These are phyloP conservation scores for Drosophila navojoa DNA, from an alignment of 1,140 invertebrate genomes.

Conservation along the genomic window DNA sequence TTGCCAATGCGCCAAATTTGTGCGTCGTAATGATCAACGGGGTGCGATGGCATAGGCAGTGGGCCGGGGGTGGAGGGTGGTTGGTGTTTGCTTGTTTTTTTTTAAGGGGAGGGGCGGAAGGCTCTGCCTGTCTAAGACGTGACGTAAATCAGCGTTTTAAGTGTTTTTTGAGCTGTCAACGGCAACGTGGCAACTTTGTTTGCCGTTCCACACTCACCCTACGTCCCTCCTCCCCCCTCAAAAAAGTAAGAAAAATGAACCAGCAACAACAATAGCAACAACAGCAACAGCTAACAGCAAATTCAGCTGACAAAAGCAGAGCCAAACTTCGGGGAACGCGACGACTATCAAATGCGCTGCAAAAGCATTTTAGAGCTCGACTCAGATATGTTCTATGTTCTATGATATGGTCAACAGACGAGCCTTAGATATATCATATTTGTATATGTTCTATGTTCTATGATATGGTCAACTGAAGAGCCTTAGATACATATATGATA, in stretches of 20 bases:
- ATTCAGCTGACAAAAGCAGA: conserved; percentile 26
- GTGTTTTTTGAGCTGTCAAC: conserved; percentile 73
- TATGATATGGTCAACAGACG: no score
- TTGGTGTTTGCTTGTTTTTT: no score
- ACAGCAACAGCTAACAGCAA: conserved; percentile 24
- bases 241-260: conserved; percentile 46
- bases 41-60: neutral
- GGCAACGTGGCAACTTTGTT: conserved; percentile 70
- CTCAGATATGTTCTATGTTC: no score
- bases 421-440: no score
- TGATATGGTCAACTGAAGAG: no score
- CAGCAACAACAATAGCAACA: conserved; percentile 33
- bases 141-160: conserved; percentile 77
- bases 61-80: neutral
- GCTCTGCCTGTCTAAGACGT: conserved; percentile 63
- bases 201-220: conserved; percentile 10
- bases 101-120: neutral
- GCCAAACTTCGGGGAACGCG: neutral
- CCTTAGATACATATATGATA: no score
- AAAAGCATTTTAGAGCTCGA: no score
- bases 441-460: no score
- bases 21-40: conserved; percentile 66
- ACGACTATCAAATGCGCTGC: conserved; percentile 22
- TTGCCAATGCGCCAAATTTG: conserved; percentile 67
- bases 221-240: neutral